A percentile compares a stretch with the other conserved stretches of the same genome.
phyloP scores from a whole-genome alignment of 2,113 vertebrate species.

The Ameiurus melas region DNA sequence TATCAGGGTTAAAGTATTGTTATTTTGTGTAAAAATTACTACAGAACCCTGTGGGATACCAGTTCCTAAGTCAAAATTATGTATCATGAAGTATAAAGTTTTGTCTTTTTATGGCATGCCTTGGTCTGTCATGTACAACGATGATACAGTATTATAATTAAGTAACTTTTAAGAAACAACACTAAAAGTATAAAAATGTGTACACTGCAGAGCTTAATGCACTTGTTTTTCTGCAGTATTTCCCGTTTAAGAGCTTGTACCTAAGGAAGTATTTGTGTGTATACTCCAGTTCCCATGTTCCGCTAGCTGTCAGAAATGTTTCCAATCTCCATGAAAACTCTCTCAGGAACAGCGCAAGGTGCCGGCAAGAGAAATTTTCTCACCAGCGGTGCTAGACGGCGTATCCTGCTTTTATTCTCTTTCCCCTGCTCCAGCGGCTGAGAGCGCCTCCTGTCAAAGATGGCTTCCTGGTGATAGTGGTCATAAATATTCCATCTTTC shows the following conservation, averaged over 20 bases:
- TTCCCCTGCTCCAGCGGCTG: not conserved
- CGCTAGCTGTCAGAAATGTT: conserved; percentile 25
- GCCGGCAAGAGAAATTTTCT: conserved; percentile 6
- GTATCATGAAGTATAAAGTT: too few species aligned
- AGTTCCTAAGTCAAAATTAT: not conserved
- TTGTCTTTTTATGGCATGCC: not conserved
- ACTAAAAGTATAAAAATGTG: not conserved
- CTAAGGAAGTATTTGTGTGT: conserved; percentile 12
- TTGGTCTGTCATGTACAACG: not conserved
- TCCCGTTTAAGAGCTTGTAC: not conserved
- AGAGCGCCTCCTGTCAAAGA: not conserved
- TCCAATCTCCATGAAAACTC: conserved; percentile 15
- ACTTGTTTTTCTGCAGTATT: not conserved
- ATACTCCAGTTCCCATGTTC: conserved; percentile 20
- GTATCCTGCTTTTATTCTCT: not conserved
- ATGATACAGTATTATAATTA: not conserved
- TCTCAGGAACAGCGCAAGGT: conserved; percentile 12
- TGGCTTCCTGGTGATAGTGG: not conserved
- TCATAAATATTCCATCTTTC: conserved; percentile 23
- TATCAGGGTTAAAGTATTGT: not conserved
- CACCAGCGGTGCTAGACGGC: not conserved
- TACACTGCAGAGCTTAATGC: too few species aligned
- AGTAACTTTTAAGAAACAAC: not conserved
- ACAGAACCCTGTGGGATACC: not conserved
- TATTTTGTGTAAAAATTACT: not conserved